These are phyloP conservation scores for Pachydiplax longipennis DNA, from an alignment of 2,888 invertebrate genomes.

Conservation along the genomic window DNA sequence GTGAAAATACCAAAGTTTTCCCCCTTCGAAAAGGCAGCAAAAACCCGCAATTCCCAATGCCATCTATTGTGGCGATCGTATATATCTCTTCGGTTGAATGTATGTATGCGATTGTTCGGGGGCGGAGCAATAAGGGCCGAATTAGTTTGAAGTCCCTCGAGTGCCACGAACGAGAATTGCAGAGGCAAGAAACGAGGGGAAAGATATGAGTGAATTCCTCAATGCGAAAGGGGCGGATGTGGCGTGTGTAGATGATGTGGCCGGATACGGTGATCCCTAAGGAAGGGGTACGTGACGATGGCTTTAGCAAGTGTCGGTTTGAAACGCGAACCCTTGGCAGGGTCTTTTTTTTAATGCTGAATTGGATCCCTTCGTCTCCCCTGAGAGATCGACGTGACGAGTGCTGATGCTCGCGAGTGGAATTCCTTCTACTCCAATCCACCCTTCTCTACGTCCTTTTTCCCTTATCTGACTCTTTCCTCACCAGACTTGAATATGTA, in stretches of 20 bases:
- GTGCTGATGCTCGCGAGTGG: neutral
- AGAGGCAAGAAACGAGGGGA: neutral
- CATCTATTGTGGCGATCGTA: no score
- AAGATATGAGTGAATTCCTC: neutral
- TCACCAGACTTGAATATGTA: neutral
- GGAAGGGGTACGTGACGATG: constrained; percentile 9
- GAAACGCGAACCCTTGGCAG: constrained; percentile 1
- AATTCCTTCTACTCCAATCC: neutral
- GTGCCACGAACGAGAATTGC: neutral
- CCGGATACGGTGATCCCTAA: neutral
- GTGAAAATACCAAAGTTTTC: no score
- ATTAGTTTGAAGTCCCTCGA: neutral
- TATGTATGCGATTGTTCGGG: neutral
- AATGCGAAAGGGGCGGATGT: neutral
- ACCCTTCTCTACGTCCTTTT: neutral
- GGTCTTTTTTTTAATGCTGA: constrained; percentile 13
- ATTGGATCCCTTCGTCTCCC: neutral
- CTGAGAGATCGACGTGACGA: neutral
- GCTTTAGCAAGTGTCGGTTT: neutral
- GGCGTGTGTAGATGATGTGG: neutral
- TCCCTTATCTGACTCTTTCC: neutral
- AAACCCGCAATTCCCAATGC: no score
- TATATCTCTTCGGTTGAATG: no score
- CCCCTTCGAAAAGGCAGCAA: no score
- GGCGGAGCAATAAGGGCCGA: neutral